Conservation (phyloP, 2,797 vertebrate genomes). For the Myripristis murdjan region DNA sequence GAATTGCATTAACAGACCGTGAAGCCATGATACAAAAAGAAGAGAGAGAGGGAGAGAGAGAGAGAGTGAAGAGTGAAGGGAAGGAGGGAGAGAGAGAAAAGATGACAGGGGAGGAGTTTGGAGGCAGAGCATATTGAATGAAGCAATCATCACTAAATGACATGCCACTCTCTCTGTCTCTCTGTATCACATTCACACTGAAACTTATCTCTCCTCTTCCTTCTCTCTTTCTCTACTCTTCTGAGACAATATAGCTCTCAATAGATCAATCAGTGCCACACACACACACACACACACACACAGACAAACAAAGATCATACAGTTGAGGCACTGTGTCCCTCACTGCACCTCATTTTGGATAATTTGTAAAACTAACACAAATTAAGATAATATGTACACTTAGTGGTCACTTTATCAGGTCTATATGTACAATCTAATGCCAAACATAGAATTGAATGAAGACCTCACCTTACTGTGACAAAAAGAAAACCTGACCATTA, state of each 20-base stretch:
- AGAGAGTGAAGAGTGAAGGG: neutral
- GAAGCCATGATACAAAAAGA: constrained; percentile 20
- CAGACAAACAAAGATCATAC: neutral
- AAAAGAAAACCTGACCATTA: too few relatives aligned
- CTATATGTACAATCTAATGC: too few relatives aligned
- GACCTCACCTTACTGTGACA: too few relatives aligned
- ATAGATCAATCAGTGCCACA: neutral
- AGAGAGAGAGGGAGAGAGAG: neutral
- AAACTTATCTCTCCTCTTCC: constrained; percentile 4
- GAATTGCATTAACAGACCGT: constrained; percentile 33
- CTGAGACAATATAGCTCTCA: neutral
- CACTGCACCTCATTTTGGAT: too few relatives aligned
- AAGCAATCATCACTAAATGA: constrained; percentile 28
- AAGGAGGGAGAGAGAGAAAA: neutral
- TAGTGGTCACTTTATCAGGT: too few relatives aligned
- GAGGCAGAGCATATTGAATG: constrained; percentile 45
- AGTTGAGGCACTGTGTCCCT: too few relatives aligned
- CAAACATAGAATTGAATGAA: too few relatives aligned
- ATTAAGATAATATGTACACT: too few relatives aligned
- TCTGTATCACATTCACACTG: constrained; percentile 1
- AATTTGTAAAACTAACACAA: too few relatives aligned
- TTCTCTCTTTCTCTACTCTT: neutral
- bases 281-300: too few relatives aligned
- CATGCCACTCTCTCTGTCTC: constrained; percentile 29
- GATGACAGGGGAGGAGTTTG: constrained; percentile 47